phyloP scores from a whole-genome alignment of 2,113 vertebrate species.

The Echinops telfairi region DNA sequence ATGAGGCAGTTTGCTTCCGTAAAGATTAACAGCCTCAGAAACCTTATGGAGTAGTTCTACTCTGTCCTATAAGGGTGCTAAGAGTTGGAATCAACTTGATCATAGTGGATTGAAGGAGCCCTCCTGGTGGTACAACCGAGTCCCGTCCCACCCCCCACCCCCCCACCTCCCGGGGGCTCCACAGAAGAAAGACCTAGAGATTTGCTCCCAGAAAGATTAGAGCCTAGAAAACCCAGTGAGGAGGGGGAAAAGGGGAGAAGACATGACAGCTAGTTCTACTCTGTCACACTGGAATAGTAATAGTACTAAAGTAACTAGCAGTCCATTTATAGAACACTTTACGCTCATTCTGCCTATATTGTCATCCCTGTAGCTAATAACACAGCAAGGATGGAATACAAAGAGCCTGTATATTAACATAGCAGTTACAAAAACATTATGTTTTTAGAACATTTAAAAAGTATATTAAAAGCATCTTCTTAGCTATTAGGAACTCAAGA shows the following conservation, averaged over 20 bases:
- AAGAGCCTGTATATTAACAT: background rate
- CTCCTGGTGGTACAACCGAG: no score
- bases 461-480: background rate
- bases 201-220: background rate
- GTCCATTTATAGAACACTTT: background rate
- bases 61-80: no score
- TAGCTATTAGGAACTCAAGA: background rate
- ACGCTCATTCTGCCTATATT: background rate
- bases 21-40: no score
- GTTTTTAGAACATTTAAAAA: constrained; percentile 25
- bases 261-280: background rate
- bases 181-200: background rate
- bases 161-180: background rate
- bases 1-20: no score
- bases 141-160: no score
- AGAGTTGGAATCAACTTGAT: no score
- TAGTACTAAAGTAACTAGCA: background rate
- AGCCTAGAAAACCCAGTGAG: background rate
- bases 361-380: background rate
- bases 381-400: background rate
- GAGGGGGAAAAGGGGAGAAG: no score
- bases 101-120: no score
- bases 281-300: background rate
- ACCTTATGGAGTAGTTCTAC: no score
- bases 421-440: background rate